Evolutionary conservation across 2,113 vertebrate species (phyloP), one percentile per base, ranked within the genome.

Genomic region (Sinocyclocheilus maitianheensis): DNA sequence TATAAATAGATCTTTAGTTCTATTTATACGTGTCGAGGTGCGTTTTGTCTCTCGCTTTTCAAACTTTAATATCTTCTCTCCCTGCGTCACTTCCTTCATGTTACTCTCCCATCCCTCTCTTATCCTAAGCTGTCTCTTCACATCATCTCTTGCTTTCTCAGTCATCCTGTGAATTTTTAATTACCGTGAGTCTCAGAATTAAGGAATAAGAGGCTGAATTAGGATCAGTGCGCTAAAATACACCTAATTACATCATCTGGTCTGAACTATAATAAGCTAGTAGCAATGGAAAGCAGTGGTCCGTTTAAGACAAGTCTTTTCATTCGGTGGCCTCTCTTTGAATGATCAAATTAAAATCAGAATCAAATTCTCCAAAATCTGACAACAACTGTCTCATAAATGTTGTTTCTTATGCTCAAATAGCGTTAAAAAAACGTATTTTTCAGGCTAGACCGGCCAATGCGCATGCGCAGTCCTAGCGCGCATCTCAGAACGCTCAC

Each of bases 1-100:
- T 75, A 75, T 75, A 75, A 72, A 75, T 75, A 75, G 37, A 43
- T 48, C 40, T 75, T 24, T 5, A 14, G 40, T 48, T 75, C 37
- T 46, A 75, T 75, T 75, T 75, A 20, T 60, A 60, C 6, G 2
- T 14, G 40, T 75, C 11, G 0, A 1, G 5, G 5, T n/a, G 72
- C 22, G 24, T 75, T 75, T 48, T 75, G 18, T 69, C 65, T 34
- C 26, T 14, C 24, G 13, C 65, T 69, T 16, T 34, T 69, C 26
- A 69, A 69, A 69, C 20, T 14, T 75, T 75, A 24, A 75, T 75
- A 22, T 24, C 20, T 75, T 43, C 37, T 72, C 69, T 43, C 34
- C 18, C 69, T 75, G 22, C 11, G 11, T 48, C 72, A 48, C 20
- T 43, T 37, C 10, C 37, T 43, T 40, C 26, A 1, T 67, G 14